Evolutionary conservation across 2,888 invertebrate genomes (phyloP).

Genomic region (Elysia crispata): DNA sequence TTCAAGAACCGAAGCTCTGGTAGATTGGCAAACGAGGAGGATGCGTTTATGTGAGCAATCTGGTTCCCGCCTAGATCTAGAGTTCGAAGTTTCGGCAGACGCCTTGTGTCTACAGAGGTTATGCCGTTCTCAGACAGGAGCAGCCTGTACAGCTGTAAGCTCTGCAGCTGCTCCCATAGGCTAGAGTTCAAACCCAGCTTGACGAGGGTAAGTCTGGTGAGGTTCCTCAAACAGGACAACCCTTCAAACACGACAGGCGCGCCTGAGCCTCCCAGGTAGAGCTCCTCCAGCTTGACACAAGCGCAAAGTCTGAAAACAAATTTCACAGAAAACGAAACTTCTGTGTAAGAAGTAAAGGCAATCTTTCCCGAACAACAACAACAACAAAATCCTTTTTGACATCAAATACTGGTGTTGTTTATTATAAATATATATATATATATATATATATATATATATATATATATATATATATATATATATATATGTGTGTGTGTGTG

Average conservation of each 20-base stretch:
- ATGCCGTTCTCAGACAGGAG: constrained; percentile 39
- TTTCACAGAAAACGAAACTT: too few relatives aligned
- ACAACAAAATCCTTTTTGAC: too few relatives aligned
- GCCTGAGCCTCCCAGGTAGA: constrained; percentile 36
- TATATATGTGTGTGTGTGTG: too few relatives aligned
- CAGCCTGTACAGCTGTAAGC: constrained; percentile 15
- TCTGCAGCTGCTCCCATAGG: constrained; percentile 40
- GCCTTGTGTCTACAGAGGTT: constrained; percentile 1
- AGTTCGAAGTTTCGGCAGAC: background rate
- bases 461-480: too few relatives aligned
- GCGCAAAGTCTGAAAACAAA: background rate
- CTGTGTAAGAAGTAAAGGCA: too few relatives aligned
- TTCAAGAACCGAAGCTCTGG: constrained; percentile 20
- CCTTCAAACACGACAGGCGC: background rate
- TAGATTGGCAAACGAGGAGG: constrained; percentile 23
- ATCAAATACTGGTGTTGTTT: too few relatives aligned
- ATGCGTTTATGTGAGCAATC: constrained; percentile 3
- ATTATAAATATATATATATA: too few relatives aligned
- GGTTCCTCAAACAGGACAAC: constrained; percentile 3
- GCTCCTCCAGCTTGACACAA: background rate
- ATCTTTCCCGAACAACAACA: too few relatives aligned
- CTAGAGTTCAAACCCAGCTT: constrained; percentile 31
- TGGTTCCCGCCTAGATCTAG: constrained; percentile 35
- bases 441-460: too few relatives aligned
- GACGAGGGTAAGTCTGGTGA: constrained; percentile 34